A percentile compares a stretch with the other conserved stretches of the same genome.
Evolutionary conservation across 2,888 invertebrate species (phyloP).

Genomic region (Coleophora flavipennella): DNA sequence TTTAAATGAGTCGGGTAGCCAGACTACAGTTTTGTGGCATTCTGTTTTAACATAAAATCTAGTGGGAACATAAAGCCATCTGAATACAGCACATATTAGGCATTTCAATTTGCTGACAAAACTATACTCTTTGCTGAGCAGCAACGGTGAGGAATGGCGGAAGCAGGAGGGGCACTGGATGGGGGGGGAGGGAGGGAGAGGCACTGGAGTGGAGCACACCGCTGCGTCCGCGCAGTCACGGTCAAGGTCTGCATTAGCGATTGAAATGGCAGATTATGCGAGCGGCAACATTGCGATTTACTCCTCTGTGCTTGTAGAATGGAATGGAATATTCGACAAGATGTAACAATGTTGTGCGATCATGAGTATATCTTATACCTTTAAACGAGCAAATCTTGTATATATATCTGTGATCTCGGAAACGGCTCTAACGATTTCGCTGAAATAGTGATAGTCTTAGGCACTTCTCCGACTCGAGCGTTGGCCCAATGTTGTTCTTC

Average conservation of each 20-base stretch:
- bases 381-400: background rate
- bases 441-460: too few relatives aligned
- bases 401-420: background rate
- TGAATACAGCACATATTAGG: too few relatives aligned
- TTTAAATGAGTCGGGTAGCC: too few relatives aligned
- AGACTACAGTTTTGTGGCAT: too few relatives aligned
- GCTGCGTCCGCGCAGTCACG: constrained; percentile 43
- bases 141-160: background rate
- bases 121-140: constrained; percentile 14
- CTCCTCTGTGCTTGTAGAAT: constrained; percentile 24
- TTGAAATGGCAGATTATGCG: constrained; percentile 32
- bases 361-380: background rate
- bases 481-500: too few relatives aligned
- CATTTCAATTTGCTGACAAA: too few relatives aligned
- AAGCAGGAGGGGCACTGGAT: constrained; percentile 12
- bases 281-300: constrained; percentile 20
- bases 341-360: background rate
- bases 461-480: too few relatives aligned
- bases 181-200: constrained; percentile 21
- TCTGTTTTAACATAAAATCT: too few relatives aligned
- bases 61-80: too few relatives aligned
- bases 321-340: constrained; percentile 9
- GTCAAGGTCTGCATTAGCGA: constrained; percentile 57
- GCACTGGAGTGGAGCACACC: constrained; percentile 46
- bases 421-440: too few relatives aligned